phyloP scores from a whole-genome alignment of 2,888 invertebrate genomes.

The Pemphredon lugubris region DNA sequence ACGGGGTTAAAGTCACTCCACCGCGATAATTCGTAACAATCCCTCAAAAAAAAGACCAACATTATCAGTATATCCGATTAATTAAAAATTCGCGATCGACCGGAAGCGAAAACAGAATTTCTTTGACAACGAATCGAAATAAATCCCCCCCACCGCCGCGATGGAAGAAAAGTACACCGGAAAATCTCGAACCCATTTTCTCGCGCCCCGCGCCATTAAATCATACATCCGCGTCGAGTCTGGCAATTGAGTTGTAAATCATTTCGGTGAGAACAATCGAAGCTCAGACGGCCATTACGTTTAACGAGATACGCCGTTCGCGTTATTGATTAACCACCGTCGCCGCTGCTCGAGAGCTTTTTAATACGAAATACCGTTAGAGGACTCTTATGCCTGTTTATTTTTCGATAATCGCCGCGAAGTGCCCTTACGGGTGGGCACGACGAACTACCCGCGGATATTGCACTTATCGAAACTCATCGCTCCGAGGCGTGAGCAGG shows the following conservation, averaged over 20 bases:
- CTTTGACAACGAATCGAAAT: too few species aligned
- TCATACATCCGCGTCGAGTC: background rate
- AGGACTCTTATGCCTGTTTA: conserved; percentile 27
- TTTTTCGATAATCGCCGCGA: conserved; percentile 46
- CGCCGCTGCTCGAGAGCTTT: background rate
- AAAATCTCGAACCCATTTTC: too few species aligned
- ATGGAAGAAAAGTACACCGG: too few species aligned
- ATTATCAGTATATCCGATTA: too few species aligned
- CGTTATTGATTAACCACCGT: background rate
- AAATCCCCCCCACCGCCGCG: background rate
- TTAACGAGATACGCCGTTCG: conserved; percentile 13
- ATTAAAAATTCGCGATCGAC: too few species aligned
- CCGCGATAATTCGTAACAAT: too few species aligned
- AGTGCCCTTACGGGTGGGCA: conserved; percentile 21
- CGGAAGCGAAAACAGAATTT: too few species aligned
- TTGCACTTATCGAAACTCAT: conserved; percentile 58
- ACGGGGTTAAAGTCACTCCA: too few species aligned
- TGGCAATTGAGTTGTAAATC: conserved; percentile 10
- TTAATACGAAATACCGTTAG: too few species aligned
- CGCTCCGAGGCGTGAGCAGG: conserved; percentile 46
- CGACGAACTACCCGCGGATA: conserved; percentile 27
- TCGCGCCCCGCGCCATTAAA: too few species aligned
- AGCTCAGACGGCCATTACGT: conserved; percentile 20
- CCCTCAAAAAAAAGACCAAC: too few species aligned
- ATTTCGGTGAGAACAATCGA: background rate